Percentiles rank a stretch among this genome's conserved stretches.
phyloP scores from a whole-genome alignment of 2,113 vertebrate species.

The Arvicanthis niloticus region DNA sequence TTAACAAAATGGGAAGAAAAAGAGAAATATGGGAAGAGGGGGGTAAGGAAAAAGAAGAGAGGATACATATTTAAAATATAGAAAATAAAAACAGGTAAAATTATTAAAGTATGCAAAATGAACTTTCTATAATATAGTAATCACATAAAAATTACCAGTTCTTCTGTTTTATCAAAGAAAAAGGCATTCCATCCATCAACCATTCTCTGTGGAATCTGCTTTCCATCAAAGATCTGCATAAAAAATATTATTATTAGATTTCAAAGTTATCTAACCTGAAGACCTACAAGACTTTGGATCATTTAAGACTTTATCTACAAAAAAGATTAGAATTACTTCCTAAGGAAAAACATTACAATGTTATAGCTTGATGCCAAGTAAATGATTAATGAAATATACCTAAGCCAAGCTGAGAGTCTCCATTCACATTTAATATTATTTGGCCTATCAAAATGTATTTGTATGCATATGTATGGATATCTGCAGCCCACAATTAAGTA shows the following conservation, averaged over 20 bases:
- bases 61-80: slow-evolving; percentile 14
- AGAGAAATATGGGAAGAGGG: neutral
- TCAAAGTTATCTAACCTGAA: slow-evolving; percentile 47
- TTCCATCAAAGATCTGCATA: slow-evolving; percentile 95
- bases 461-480: neutral
- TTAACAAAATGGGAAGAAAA: neutral
- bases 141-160: slow-evolving; percentile 90
- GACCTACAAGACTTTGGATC: neutral
- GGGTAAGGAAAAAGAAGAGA: neutral
- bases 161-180: slow-evolving; percentile 96
- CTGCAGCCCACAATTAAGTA: slow-evolving; percentile 45
- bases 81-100: slow-evolving; percentile 46
- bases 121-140: slow-evolving; percentile 53
- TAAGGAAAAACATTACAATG: slow-evolving; percentile 26
- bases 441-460: slow-evolving; percentile 33
- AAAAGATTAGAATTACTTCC: slow-evolving; percentile 26
- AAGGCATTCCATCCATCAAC: slow-evolving; percentile 99
- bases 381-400: neutral
- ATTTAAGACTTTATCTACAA: slow-evolving; percentile 62
- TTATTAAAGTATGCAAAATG: slow-evolving; percentile 61
- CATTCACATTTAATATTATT: slow-evolving; percentile 14
- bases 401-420: slow-evolving; percentile 32
- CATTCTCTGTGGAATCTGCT: slow-evolving; percentile 94
- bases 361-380: slow-evolving; percentile 49
- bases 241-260: slow-evolving; percentile 76